Percentiles rank a stretch among this genome's conserved stretches.
These are phyloP conservation scores for Drosophila pegasa DNA, from an alignment of 2,888 invertebrate genomes.

Conservation along the genomic window DNA sequence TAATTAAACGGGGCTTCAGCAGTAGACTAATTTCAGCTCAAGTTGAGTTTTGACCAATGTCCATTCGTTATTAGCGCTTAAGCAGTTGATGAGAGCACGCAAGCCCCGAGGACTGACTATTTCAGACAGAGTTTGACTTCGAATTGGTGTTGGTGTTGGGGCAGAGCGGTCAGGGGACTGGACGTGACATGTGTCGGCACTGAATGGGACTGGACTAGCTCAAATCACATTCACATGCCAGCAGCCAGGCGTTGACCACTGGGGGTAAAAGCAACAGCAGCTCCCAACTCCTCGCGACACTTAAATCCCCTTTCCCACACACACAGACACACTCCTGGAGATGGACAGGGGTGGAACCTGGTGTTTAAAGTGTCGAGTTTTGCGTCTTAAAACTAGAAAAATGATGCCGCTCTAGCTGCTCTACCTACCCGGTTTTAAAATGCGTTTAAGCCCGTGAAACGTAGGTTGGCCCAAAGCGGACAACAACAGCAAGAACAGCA, in stretches of 20 bases:
- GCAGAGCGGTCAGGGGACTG: not conserved
- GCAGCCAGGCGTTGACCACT: constrained; percentile 45
- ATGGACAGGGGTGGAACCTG: constrained; percentile 51
- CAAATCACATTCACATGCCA: constrained; percentile 73
- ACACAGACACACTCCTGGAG: not conserved
- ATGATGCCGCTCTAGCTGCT: constrained; percentile 50
- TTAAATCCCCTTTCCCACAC: constrained; percentile 11
- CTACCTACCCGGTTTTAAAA: constrained; percentile 66
- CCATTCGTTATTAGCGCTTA: constrained; percentile 82
- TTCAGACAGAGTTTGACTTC: not conserved
- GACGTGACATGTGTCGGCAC: constrained; percentile 64
- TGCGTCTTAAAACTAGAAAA: constrained; percentile 68
- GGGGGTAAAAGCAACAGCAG: constrained; percentile 11
- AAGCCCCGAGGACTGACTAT: constrained; percentile 5
- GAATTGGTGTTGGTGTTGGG: not conserved
- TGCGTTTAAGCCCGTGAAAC: constrained; percentile 61
- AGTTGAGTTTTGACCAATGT: constrained; percentile 81
- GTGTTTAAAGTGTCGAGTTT: constrained; percentile 79
- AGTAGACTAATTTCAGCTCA: constrained; percentile 78
- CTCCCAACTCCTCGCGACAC: not conserved
- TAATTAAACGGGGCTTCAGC: constrained; percentile 83
- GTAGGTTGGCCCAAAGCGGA: constrained; percentile 52
- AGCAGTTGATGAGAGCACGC: constrained; percentile 74
- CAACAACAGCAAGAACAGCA: constrained; percentile 22
- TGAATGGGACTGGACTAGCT: constrained; percentile 17